A percentile compares a stretch with the other conserved stretches of the same genome.
Conservation (phyloP, 2,113 vertebrate genomes). For the Rhagologus leucostigma region DNA sequence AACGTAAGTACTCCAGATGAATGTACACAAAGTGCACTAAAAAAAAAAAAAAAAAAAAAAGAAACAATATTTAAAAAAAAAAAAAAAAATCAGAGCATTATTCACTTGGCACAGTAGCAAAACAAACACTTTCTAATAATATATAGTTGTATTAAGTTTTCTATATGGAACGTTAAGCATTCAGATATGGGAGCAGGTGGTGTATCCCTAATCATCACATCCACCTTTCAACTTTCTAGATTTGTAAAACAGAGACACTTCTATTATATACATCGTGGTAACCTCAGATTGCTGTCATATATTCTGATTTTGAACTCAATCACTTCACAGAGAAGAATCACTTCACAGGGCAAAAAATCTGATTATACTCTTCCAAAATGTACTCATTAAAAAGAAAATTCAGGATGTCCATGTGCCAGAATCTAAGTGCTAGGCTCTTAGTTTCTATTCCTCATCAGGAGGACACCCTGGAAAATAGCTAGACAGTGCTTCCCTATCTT, state of each 20-base stretch:
- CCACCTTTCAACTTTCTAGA: neutral
- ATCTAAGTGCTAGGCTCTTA: neutral
- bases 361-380: neutral
- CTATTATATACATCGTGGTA: neutral
- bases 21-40: neutral
- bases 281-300: neutral
- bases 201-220: neutral
- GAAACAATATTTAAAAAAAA: too few species aligned
- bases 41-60: neutral
- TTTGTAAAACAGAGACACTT: neutral
- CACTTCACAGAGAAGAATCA: neutral
- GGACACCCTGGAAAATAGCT: neutral
- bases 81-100: neutral
- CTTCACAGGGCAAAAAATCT: neutral
- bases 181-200: neutral
- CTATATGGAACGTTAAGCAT: neutral
- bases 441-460: neutral
- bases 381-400: neutral
- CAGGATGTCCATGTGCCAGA: neutral
- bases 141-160: neutral
- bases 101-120: neutral
- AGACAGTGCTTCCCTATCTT: neutral
- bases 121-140: neutral
- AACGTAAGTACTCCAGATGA: slow-evolving; percentile 31
- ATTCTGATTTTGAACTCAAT: neutral